phyloP scores from a whole-genome alignment of 2,113 vertebrate species.

The Gavialis gangeticus region DNA sequence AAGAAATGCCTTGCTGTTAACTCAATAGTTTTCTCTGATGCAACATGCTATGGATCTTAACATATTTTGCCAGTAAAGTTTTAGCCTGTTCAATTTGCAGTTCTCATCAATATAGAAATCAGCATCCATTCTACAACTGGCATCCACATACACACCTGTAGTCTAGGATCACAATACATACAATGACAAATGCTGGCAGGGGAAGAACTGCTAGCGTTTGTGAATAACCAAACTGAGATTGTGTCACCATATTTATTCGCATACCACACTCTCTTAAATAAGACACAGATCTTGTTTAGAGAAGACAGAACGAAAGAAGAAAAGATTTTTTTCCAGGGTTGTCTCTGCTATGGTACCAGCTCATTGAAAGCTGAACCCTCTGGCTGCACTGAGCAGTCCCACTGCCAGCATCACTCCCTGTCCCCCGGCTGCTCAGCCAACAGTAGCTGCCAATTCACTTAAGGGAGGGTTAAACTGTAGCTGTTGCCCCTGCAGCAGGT shows the following conservation, averaged over 20 bases:
- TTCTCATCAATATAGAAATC: neutral
- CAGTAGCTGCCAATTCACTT: no score
- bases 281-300: no score
- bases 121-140: neutral
- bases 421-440: no score
- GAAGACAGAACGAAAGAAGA: no score
- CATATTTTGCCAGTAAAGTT: neutral
- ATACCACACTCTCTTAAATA: neutral
- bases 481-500: no score
- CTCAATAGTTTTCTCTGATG: neutral
- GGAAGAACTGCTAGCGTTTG: neutral
- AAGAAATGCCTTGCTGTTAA: neutral
- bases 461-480: no score
- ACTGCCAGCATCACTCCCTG: no score
- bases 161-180: neutral
- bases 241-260: no score
- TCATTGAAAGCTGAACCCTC: no score
- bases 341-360: neutral
- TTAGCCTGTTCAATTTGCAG: neutral
- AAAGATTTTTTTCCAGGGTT: no score
- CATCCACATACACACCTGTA: neutral
- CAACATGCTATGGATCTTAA: neutral
- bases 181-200: neutral
- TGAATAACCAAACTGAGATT: neutral
- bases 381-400: no score